Conservation (phyloP, 2,797 vertebrate species). For the Syndactyla subalaris region DNA sequence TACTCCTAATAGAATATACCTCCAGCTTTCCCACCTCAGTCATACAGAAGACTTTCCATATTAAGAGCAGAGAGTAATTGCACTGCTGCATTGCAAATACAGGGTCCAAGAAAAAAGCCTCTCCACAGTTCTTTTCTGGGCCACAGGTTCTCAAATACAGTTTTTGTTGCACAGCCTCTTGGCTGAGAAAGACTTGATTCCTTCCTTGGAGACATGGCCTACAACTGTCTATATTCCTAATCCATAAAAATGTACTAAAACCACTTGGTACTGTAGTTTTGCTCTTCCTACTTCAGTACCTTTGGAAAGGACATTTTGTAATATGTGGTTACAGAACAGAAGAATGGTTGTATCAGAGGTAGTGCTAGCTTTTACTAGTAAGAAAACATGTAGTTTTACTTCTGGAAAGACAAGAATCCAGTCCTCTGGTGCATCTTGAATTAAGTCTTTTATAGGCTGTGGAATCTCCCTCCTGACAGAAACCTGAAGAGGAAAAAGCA, state of each 20-base stretch:
- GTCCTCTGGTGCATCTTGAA: slow-evolving; percentile 42
- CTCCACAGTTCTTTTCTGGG: background rate
- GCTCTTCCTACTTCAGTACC: background rate
- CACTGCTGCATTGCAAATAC: background rate
- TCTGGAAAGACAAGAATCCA: slow-evolving; percentile 34
- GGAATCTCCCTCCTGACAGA: slow-evolving; percentile 58
- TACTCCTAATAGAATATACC: background rate
- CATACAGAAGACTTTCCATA: background rate
- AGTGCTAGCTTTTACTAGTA: background rate
- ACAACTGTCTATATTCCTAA: background rate
- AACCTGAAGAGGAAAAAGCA: background rate
- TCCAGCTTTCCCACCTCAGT: background rate
- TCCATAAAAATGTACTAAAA: background rate
- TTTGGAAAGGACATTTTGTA: background rate
- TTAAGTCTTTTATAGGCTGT: background rate
- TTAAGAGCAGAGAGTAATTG: background rate
- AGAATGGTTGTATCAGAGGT: background rate
- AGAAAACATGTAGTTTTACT: background rate
- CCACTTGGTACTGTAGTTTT: background rate
- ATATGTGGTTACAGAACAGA: background rate
- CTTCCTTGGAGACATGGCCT: background rate
- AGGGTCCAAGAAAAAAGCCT: background rate
- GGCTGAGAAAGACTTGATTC: background rate
- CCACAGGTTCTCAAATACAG: accelerated
- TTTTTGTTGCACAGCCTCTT: background rate